Percentiles rank a stretch among this genome's conserved stretches.
Evolutionary conservation across 1,140 invertebrate species (phyloP).

Genomic region (Drosophila pseudoobscura): DNA sequence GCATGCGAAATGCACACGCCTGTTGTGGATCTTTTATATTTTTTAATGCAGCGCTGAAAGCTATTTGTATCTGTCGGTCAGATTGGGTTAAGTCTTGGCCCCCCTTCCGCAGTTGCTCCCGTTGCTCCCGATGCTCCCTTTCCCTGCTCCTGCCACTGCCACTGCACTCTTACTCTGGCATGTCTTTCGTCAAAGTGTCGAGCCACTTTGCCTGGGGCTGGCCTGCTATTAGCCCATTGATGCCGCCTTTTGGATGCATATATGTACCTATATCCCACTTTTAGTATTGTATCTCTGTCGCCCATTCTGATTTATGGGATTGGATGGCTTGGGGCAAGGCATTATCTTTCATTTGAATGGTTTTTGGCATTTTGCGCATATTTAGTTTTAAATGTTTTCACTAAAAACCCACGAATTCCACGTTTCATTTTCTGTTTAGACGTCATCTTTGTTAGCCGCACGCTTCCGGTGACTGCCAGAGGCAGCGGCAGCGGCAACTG

Average conservation of each 20-base stretch:
- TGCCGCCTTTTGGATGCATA: conserved; percentile 21
- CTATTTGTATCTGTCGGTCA: conserved; percentile 81
- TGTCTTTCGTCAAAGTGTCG: conserved; percentile 81
- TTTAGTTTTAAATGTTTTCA: conserved; percentile 65
- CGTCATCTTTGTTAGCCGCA: conserved; percentile 63
- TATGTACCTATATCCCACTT: neutral
- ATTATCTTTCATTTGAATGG: conserved; percentile 45
- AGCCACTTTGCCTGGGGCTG: conserved; percentile 57
- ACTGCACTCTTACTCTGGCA: conserved; percentile 28
- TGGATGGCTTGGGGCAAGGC: neutral
- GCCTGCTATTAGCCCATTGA: conserved; percentile 54
- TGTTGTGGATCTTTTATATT: conserved; percentile 64
- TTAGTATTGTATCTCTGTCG: conserved; percentile 66
- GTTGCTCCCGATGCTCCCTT: too few relatives aligned
- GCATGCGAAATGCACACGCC: conserved; percentile 73
- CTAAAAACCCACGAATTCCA: conserved; percentile 36
- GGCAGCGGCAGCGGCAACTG: conserved; percentile 37
- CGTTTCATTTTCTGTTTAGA: conserved; percentile 57
- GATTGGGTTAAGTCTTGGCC: conserved; percentile 72
- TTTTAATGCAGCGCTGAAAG: conserved; percentile 78
- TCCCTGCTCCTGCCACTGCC: neutral
- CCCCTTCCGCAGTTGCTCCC: neutral
- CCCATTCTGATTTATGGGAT: conserved; percentile 65
- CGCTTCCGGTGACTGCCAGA: conserved; percentile 65
- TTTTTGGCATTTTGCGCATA: conserved; percentile 68